Conservation (phyloP, 2,113 vertebrate species). For the Gadus chalcogrammus region DNA sequence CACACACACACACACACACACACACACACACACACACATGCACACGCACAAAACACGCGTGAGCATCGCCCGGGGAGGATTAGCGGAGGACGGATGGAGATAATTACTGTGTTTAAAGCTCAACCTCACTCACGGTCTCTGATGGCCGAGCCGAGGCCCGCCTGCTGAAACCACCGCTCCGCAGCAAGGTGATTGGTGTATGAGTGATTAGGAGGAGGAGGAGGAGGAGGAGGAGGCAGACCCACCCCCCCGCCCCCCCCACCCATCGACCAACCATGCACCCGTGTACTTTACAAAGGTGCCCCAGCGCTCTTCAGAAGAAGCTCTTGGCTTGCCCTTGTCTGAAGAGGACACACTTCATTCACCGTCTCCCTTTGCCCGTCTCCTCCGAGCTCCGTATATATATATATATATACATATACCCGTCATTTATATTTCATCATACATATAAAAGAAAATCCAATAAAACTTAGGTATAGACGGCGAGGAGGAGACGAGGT, state of each 20-base stretch:
- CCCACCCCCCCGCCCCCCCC: neutral
- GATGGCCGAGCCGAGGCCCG: constrained; percentile 26
- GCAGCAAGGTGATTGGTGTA: constrained; percentile 27
- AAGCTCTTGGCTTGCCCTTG: neutral
- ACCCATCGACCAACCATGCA: neutral
- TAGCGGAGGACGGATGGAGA: constrained; percentile 56
- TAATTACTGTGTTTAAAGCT: constrained; percentile 58
- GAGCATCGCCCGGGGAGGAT: constrained; percentile 40
- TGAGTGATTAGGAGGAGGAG: constrained; percentile 5
- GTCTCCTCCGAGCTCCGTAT: no score
- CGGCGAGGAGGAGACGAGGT: constrained; percentile 5
- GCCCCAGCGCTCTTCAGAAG: neutral
- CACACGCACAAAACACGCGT: no score
- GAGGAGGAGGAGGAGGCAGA: constrained; percentile 10
- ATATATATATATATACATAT: no score
- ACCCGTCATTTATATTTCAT: neutral
- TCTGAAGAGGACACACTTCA: neutral
- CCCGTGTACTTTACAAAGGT: neutral
- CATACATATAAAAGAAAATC: neutral
- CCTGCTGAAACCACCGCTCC: constrained; percentile 9
- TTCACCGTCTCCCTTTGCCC: no score
- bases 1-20: no score
- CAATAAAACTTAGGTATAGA: neutral
- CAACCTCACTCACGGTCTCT: constrained; percentile 56
- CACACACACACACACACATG: no score